A percentile compares a stretch with the other conserved stretches of the same genome.
Conservation (phyloP, 2,888 invertebrate genomes). For the Belgica antarctica region DNA sequence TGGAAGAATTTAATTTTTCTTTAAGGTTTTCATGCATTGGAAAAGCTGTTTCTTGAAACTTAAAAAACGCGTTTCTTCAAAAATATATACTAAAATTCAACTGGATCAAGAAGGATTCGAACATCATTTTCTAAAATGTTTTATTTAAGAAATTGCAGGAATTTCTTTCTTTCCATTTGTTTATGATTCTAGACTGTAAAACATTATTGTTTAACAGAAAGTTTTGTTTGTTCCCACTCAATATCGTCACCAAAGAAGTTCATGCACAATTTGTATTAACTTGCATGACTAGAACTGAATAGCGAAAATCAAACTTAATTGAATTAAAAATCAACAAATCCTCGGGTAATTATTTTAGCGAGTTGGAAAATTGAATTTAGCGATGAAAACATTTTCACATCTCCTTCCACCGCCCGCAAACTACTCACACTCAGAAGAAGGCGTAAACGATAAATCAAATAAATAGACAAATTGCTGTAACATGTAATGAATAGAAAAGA, state of each 20-base stretch:
- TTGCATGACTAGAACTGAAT: no score
- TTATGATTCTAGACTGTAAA: no score
- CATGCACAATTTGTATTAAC: slow-evolving; percentile 5
- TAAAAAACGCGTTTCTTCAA: no score
- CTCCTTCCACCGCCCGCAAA: not conserved
- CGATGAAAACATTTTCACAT: not conserved
- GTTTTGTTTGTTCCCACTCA: no score
- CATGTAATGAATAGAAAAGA: slow-evolving; percentile 13
- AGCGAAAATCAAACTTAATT: slow-evolving; percentile 8
- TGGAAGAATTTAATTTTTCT: not conserved
- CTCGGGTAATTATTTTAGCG: not conserved
- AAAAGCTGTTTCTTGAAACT: no score
- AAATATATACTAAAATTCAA: not conserved
- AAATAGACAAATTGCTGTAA: slow-evolving; percentile 1
- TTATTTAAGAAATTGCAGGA: no score
- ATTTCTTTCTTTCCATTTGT: no score
- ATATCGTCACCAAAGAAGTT: not conserved
- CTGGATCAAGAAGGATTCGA: not conserved
- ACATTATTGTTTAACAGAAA: not conserved
- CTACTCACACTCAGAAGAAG: not conserved
- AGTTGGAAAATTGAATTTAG: not conserved
- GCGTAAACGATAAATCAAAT: slow-evolving; percentile 7
- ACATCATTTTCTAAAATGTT: not conserved
- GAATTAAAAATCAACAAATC: slow-evolving; percentile 7
- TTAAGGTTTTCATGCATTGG: no score